phyloP scores from a whole-genome alignment of 2,888 invertebrate genomes.

The Philopedon plagiatum region DNA sequence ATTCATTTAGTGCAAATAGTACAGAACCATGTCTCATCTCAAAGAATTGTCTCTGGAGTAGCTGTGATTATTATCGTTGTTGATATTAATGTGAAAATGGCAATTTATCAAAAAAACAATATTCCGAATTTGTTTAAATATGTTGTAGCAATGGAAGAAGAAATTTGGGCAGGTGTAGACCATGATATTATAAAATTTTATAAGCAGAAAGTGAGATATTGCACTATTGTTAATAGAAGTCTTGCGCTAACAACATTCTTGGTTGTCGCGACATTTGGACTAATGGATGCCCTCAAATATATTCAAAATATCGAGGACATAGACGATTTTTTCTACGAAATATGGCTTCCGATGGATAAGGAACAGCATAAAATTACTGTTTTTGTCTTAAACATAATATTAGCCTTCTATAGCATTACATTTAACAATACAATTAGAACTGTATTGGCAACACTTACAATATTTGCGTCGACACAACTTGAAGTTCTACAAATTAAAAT shows the following conservation, averaged over 20 bases:
- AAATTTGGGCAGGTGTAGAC: neutral
- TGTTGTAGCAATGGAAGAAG: neutral
- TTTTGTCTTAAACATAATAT: neutral
- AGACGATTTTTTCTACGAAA: neutral
- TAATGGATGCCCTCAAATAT: neutral
- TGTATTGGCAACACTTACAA: neutral
- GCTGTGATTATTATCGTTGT: neutral
- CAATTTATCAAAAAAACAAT: conserved; percentile 1
- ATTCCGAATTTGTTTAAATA: neutral
- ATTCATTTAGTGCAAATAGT: neutral
- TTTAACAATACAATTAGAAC: neutral
- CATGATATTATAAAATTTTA: conserved; percentile 1
- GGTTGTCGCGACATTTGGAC: neutral
- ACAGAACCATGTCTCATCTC: neutral
- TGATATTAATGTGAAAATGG: neutral
- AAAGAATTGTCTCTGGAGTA: neutral
- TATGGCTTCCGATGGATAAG: neutral
- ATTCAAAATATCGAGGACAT: neutral
- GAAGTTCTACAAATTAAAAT: neutral
- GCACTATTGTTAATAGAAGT: neutral
- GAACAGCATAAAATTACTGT: neutral
- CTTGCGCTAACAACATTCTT: neutral
- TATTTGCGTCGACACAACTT: conserved; percentile 2
- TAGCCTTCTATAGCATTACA: neutral
- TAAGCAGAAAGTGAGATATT: neutral